Conservation (phyloP, 1,140 invertebrate genomes). For the Callitettix versicolor region DNA sequence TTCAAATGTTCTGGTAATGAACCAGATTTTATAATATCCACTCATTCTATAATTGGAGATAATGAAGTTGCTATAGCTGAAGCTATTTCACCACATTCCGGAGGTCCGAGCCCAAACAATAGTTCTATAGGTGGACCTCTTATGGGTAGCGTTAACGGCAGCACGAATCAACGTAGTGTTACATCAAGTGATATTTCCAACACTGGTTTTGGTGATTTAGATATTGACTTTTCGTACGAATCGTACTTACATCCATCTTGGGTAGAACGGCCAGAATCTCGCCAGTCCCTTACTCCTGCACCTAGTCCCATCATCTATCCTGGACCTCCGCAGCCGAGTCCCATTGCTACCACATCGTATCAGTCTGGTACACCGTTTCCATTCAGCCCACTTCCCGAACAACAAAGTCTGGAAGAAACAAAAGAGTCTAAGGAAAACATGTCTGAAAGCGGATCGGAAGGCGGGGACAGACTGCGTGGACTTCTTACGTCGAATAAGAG, state of each 20-base stretch:
- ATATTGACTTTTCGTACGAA: not conserved
- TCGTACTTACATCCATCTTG: constrained; percentile 4
- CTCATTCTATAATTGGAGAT: constrained; percentile 65
- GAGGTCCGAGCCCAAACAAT: not conserved
- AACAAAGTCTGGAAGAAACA: constrained; percentile 31
- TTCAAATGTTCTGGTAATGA: constrained; percentile 56
- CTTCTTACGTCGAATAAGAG: constrained; percentile 48
- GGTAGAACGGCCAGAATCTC: constrained; percentile 42
- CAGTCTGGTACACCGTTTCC: constrained; percentile 34
- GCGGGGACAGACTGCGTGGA: constrained; percentile 53
- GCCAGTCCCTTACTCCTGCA: constrained; percentile 39
- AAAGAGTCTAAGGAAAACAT: constrained; percentile 25
- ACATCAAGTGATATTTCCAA: not conserved
- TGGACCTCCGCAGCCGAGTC: constrained; percentile 41
- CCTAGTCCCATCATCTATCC: constrained; percentile 39
- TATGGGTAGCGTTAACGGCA: constrained; percentile 52
- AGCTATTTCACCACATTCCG: constrained; percentile 10
- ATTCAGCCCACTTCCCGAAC: constrained; percentile 33
- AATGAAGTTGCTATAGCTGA: constrained; percentile 33
- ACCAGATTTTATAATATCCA: constrained; percentile 82
- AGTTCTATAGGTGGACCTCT: constrained; percentile 44
- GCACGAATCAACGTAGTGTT: constrained; percentile 21
- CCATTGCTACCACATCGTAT: constrained; percentile 31
- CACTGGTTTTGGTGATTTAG: not conserved
- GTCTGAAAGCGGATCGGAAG: constrained; percentile 27